These are phyloP conservation scores for Naso thynnoides DNA, from an alignment of 2,797 vertebrate species.

Conservation along the genomic window DNA sequence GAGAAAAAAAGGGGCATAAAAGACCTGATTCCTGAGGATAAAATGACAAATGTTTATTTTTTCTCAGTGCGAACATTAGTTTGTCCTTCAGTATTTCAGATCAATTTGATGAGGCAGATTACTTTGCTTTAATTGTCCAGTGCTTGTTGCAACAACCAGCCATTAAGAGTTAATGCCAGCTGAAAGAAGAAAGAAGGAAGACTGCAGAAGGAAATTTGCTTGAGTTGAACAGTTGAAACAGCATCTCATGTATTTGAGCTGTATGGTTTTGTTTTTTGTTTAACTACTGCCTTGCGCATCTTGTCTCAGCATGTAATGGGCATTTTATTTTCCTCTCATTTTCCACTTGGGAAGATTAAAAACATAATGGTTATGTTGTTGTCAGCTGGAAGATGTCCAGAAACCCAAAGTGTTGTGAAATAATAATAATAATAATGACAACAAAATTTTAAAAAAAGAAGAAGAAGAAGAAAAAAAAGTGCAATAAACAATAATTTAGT, in stretches of 20 bases:
- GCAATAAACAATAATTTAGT: conserved; percentile 58
- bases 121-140: conserved; percentile 61
- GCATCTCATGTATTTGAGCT: conserved; percentile 29
- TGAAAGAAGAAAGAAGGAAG: conserved; percentile 34
- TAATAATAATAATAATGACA: conserved; percentile 21
- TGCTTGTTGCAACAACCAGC: conserved; percentile 55
- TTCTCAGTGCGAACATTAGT: conserved; percentile 1
- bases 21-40: not conserved
- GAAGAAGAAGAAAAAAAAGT: no score
- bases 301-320: conserved; percentile 57
- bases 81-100: conserved; percentile 18
- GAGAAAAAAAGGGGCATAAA: not conserved
- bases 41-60: conserved; percentile 1
- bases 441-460: no score
- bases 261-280: conserved; percentile 52
- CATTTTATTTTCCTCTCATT: conserved; percentile 68
- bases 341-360: conserved; percentile 73
- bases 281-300: conserved; percentile 51
- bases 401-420: conserved; percentile 64
- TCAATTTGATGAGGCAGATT: conserved; percentile 32
- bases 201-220: conserved; percentile 30
- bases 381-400: conserved; percentile 62
- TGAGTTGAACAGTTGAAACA: conserved; percentile 32
- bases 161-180: conserved; percentile 61
- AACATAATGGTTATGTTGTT: conserved; percentile 64